Conservation (phyloP, 2,797 vertebrate species). For the Novumbra hubbsi region DNA sequence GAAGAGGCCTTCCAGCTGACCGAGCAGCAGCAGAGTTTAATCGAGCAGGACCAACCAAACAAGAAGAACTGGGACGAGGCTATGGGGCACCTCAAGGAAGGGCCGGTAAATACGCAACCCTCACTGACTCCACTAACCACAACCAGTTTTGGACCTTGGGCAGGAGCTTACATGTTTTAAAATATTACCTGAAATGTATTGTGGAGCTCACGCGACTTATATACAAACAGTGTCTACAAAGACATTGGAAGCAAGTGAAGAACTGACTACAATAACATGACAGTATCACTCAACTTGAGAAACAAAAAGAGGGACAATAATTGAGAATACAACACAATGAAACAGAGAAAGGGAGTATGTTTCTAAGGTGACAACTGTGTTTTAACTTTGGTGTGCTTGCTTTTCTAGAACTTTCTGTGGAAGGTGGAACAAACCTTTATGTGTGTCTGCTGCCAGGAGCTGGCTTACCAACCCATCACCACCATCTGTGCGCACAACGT, state of each 20-base stretch:
- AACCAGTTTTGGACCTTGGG: not conserved
- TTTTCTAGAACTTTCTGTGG: slow-evolving; percentile 88
- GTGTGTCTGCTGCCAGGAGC: slow-evolving; percentile 98
- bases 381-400: not conserved
- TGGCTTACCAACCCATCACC: slow-evolving; percentile 95
- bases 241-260: too few relatives aligned
- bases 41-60: slow-evolving; percentile 88
- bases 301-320: too few relatives aligned
- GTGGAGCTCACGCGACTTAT: too few relatives aligned
- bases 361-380: slow-evolving; percentile 14
- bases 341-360: not conserved
- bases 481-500: slow-evolving; percentile 95
- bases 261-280: too few relatives aligned
- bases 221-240: too few relatives aligned
- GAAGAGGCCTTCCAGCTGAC: slow-evolving; percentile 90
- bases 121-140: not conserved
- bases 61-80: slow-evolving; percentile 97
- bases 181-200: too few relatives aligned
- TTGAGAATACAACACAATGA: not conserved
- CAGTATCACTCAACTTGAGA: too few relatives aligned
- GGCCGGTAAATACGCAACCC: slow-evolving; percentile 80
- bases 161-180: too few relatives aligned
- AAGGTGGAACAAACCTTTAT: slow-evolving; percentile 98
- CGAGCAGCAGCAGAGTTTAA: slow-evolving; percentile 86
- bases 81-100: slow-evolving; percentile 86